Evolutionary conservation across 2,797 vertebrate genomes (phyloP).

Genomic region (Smutsia temminckii): DNA sequence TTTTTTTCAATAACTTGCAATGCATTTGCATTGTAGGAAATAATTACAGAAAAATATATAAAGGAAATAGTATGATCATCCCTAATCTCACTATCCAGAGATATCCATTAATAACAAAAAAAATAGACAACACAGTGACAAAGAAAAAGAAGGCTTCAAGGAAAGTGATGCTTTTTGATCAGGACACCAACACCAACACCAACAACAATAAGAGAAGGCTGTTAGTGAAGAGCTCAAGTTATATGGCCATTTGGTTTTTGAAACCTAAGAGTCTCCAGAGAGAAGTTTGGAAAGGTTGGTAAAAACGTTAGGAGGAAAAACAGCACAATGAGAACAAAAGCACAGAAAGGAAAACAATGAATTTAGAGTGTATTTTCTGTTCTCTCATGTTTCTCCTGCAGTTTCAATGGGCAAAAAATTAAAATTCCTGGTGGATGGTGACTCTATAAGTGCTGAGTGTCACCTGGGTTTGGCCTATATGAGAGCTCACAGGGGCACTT

Average conservation of each 20-base stretch:
- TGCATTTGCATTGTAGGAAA: not conserved
- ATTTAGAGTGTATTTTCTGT: not conserved
- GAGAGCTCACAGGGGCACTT: not conserved
- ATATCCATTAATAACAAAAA: not conserved
- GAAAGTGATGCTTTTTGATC: not conserved
- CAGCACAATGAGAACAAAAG: not conserved
- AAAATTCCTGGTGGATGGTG: not conserved
- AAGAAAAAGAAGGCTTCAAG: not conserved
- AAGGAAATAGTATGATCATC: not conserved
- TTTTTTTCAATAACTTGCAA: not conserved
- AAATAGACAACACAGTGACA: not conserved
- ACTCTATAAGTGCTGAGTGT: not conserved
- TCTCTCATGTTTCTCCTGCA: not conserved
- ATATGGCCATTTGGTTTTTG: not conserved
- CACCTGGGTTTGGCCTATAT: not conserved
- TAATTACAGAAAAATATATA: not conserved
- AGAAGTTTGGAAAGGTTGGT: not conserved
- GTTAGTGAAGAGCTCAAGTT: not conserved
- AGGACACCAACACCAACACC: not conserved
- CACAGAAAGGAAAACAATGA: not conserved
- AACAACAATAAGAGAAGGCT: not conserved
- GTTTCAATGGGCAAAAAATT: not conserved
- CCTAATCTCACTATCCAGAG: not conserved
- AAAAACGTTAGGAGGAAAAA: not conserved
- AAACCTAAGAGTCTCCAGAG: not conserved